phyloP scores from a whole-genome alignment of 2,113 vertebrate genomes.

The Chionis minor region DNA sequence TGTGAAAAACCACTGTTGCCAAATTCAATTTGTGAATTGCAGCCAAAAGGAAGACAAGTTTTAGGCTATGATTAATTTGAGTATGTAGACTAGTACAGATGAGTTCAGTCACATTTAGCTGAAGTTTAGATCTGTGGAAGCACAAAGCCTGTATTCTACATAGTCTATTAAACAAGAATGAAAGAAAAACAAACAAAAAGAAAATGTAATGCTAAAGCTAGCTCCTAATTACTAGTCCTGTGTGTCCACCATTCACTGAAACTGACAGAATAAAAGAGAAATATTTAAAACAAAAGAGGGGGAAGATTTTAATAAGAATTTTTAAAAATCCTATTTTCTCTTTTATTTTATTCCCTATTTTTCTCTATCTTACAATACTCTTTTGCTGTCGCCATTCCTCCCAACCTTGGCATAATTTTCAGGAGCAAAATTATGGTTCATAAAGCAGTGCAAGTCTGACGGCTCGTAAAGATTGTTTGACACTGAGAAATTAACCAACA shows the following conservation, averaged over 20 bases:
- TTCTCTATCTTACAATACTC: background rate
- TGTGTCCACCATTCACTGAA: background rate
- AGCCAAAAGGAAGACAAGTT: background rate
- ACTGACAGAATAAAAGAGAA: background rate
- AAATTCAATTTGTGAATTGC: background rate
- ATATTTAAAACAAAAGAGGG: background rate
- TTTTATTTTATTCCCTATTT: background rate
- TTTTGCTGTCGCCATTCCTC: accelerated
- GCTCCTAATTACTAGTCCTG: background rate
- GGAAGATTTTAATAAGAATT: background rate
- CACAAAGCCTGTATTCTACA: background rate
- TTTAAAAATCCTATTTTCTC: background rate
- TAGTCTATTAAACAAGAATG: background rate
- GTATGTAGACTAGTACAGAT: background rate
- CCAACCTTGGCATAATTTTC: background rate
- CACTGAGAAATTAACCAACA: background rate
- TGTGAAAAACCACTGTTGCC: background rate
- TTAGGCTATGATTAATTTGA: background rate
- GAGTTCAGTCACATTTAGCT: background rate
- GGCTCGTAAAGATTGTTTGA: background rate
- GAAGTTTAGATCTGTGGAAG: background rate
- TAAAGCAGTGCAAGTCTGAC: background rate
- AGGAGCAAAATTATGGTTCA: background rate
- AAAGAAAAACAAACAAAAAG: background rate
- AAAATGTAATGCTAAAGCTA: background rate